These are phyloP conservation scores for Meda fulgida DNA, from an alignment of 2,797 vertebrate genomes.

Conservation along the genomic window DNA sequence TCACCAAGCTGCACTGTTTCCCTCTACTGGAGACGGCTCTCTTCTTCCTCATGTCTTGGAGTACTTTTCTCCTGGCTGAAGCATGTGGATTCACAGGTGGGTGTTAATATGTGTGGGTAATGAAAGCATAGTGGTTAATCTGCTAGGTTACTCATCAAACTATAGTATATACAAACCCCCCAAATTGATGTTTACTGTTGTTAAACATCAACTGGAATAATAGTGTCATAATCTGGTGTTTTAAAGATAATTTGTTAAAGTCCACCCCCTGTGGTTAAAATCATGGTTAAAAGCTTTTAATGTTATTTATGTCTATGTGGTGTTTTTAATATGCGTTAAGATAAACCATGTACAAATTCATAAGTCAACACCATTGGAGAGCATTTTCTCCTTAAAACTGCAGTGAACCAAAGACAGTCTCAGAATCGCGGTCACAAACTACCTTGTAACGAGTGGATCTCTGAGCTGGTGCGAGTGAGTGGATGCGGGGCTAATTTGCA, in stretches of 20 bases:
- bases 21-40: slow-evolving; percentile 97
- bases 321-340: too few species aligned
- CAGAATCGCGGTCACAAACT: too few species aligned
- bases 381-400: too few species aligned
- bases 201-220: neutral
- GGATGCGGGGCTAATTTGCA: too few species aligned
- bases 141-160: neutral
- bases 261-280: too few species aligned
- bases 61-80: slow-evolving; percentile 95
- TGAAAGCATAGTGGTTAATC: neutral
- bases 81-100: slow-evolving; percentile 96
- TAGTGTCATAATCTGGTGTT: neutral
- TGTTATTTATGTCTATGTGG: too few species aligned
- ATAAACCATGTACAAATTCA: too few species aligned
- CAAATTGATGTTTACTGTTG: neutral
- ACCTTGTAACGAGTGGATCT: too few species aligned
- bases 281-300: too few species aligned
- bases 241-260: neutral
- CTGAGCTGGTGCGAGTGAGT: too few species aligned
- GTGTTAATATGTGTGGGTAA: slow-evolving; percentile 46
- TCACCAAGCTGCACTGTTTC: slow-evolving; percentile 97
- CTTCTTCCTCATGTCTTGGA: slow-evolving; percentile 99
- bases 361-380: too few species aligned
- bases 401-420: too few species aligned
- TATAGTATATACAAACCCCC: neutral